Conservation (phyloP, 2,888 invertebrate species). For the Diogma glabrata region DNA sequence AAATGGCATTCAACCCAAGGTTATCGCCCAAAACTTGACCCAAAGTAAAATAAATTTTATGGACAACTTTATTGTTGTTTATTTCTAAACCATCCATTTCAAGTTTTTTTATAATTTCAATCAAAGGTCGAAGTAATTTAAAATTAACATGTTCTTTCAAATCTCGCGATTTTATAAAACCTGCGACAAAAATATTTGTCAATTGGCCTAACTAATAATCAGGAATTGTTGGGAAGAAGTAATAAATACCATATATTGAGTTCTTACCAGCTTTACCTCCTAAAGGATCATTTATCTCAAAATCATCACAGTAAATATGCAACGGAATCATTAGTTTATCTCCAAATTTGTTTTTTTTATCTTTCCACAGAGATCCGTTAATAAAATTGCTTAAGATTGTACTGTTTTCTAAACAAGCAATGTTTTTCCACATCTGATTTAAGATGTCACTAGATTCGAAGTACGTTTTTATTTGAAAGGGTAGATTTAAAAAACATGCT, state of each 20-base stretch:
- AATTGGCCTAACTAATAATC: neutral
- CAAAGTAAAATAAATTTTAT: constrained; percentile 15
- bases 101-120: neutral
- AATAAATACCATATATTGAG: neutral
- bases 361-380: neutral
- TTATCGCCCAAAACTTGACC: constrained; percentile 19
- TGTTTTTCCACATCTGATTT: neutral
- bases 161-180: neutral
- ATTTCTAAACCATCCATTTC: neutral
- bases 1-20: constrained; percentile 18
- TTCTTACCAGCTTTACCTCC: neutral
- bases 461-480: neutral
- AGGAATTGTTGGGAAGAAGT: neutral
- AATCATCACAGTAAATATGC: neutral
- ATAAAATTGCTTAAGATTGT: neutral
- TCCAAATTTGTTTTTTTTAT: neutral
- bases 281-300: neutral
- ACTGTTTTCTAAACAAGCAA: neutral
- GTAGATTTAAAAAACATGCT: neutral
- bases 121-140: neutral
- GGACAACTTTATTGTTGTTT: neutral
- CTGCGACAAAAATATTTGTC: neutral
- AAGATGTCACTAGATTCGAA: neutral
- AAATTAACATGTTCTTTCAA: neutral
- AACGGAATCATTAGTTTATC: neutral